A percentile compares a stretch with the other conserved stretches of the same genome.
These are phyloP conservation scores for Acholoe squamosa DNA, from an alignment of 2,888 invertebrate genomes.

Conservation along the genomic window DNA sequence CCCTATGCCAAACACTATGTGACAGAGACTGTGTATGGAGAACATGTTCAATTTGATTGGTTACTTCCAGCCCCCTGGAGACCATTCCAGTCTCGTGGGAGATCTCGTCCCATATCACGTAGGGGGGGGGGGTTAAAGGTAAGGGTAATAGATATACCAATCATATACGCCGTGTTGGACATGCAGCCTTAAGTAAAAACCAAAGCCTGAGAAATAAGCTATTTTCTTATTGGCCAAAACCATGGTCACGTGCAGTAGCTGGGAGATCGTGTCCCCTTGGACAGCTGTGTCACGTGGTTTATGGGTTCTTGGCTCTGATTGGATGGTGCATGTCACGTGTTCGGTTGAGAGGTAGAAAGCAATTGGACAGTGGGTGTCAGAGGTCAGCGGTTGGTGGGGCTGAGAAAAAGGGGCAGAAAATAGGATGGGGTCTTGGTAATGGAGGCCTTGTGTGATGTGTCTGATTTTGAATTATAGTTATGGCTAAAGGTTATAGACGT, in stretches of 20 bases:
- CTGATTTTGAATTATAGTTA: background rate
- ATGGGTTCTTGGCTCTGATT: constrained; percentile 30
- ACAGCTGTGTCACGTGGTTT: constrained; percentile 19
- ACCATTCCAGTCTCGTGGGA: background rate
- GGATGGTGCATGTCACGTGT: background rate
- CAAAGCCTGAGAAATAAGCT: background rate
- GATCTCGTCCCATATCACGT: background rate
- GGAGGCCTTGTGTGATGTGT: background rate
- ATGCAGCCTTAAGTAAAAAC: background rate
- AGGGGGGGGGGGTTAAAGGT: too few relatives aligned
- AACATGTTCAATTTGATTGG: too few relatives aligned
- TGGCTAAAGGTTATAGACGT: background rate
- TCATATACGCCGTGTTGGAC: background rate
- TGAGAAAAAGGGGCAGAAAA: background rate
- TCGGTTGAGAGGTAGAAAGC: background rate
- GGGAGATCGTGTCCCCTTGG: constrained; percentile 13
- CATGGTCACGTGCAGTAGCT: background rate
- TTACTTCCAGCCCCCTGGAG: too few relatives aligned
- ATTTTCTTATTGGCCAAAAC: background rate
- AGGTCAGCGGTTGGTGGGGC: background rate
- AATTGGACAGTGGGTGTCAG: background rate
- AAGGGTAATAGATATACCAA: too few relatives aligned
- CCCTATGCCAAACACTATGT: too few relatives aligned
- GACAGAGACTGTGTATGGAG: too few relatives aligned
- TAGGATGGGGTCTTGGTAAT: constrained; percentile 3